Evolutionary conservation across 1,140 invertebrate genomes (phyloP), one percentile per base, ranked within the genome.

Genomic region (Archegozetes longisetosus): DNA sequence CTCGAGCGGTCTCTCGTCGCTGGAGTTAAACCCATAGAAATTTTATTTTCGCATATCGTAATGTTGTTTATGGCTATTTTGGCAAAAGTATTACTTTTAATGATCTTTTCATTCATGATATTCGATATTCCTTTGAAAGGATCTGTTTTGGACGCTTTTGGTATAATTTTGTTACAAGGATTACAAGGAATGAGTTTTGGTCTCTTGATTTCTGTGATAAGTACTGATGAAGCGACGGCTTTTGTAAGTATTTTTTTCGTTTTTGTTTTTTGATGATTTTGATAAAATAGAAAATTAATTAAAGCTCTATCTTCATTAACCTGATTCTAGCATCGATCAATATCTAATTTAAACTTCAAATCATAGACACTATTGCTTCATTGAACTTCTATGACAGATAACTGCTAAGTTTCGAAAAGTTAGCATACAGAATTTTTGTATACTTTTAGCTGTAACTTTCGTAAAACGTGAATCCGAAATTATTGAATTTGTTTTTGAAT

Each of bases 11-110:
- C 85, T 50, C 86, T 88, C 81, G 88, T 92, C 0, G 85, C 85
- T 32, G 89, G 91, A 50, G 88, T 95, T 0, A 82, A 83, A 1
- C 84, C 88, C 0, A 80, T 83, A 1, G 90, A 96, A 77, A 85
- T 95, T 63, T 79, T 95, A 49, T 82, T 91, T 66, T 89, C 88
- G 9, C 90, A 94, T 69, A 85, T 95, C 13, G 78, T 89, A 2
- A 92, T 88, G 0, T 89, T 95, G 74, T 88, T 95, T 68, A 80
- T 91, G n/a, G 86, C 93, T 12, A 89, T 95, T 85, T 82, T 86
- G 53, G 85, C 89, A 0, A 91, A 96, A 77, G 87, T 89, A 0
- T 79, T 82, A 0, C 73, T 93, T 4, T 84, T 93, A 50, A 76
- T 94, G 1, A 78, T 89, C 49, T 84, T 91, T 59, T 81, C 85